These are phyloP conservation scores for Stramonita haemastoma DNA, from an alignment of 2,888 invertebrate genomes.

Conservation along the genomic window DNA sequence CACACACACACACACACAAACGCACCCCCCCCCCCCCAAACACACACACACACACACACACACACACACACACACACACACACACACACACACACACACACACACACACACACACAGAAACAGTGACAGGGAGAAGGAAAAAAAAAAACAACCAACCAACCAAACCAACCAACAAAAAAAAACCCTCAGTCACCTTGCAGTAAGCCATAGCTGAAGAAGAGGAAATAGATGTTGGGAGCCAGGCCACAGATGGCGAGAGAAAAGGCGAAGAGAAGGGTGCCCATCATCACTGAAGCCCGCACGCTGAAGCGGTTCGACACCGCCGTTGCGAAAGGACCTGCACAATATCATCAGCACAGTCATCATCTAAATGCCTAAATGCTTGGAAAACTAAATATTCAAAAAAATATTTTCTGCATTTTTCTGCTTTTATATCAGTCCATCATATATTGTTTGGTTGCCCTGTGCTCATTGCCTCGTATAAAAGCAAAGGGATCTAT, in stretches of 20 bases:
- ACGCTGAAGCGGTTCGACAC: constrained; percentile 60
- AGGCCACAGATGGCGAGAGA: constrained; percentile 56
- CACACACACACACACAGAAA: too few species aligned
- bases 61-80: not conserved
- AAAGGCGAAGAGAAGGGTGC: constrained; percentile 52
- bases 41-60: not conserved
- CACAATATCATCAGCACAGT: not conserved
- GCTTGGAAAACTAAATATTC: too few species aligned
- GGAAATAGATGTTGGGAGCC: constrained; percentile 54
- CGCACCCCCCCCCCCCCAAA: not conserved
- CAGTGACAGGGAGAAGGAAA: not conserved
- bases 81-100: not conserved
- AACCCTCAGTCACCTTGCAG: constrained; percentile 59
- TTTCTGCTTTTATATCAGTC: too few species aligned
- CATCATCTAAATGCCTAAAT: too few species aligned
- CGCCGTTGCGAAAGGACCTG: constrained; percentile 63
- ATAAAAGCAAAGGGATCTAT: too few species aligned
- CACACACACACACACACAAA: too few species aligned
- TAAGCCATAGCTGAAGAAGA: constrained; percentile 61
- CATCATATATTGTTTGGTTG: too few species aligned
- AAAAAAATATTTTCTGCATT: too few species aligned
- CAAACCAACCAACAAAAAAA: too few species aligned
- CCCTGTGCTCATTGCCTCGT: too few species aligned
- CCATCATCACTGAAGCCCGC: constrained; percentile 55
- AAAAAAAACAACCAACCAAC: not conserved